Evolutionary conservation across 2,888 invertebrate genomes (phyloP).

Genomic region (Crematogaster levior): DNA sequence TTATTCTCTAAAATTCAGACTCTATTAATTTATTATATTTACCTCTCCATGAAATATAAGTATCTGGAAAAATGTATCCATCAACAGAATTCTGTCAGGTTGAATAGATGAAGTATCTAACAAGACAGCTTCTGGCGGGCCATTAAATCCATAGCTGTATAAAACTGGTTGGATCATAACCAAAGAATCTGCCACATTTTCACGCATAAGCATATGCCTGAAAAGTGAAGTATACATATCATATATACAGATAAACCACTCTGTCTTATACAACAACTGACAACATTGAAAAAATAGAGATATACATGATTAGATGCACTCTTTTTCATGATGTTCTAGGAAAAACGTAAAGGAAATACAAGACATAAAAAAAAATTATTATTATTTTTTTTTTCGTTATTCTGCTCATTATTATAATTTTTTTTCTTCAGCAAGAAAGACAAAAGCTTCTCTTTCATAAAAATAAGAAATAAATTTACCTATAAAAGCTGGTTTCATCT

Average conservation of each 20-base stretch:
- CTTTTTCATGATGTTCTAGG: not conserved
- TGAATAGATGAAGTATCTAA: conserved; percentile 99
- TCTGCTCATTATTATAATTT: too few species aligned
- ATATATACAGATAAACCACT: not conserved
- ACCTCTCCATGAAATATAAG: conserved; percentile 99
- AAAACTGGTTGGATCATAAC: conserved; percentile 99
- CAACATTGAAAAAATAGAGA: not conserved
- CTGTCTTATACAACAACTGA: too few species aligned
- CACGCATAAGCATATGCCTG: conserved; percentile 98
- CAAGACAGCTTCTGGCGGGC: conserved; percentile 98
- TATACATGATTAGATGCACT: not conserved
- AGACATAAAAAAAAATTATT: too few species aligned
- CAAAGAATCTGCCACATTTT: conserved; percentile 98
- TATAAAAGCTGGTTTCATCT: conserved; percentile 99
- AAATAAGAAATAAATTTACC: conserved; percentile 86
- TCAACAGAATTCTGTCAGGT: conserved; percentile 97
- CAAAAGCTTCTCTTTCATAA: too few species aligned
- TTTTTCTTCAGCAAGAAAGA: too few species aligned
- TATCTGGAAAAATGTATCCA: conserved; percentile 99
- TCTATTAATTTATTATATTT: conserved; percentile 64
- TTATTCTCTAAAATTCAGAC: not conserved
- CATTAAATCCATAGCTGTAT: conserved; percentile 99
- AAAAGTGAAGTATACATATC: not conserved
- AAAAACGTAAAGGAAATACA: not conserved
- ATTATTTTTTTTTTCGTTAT: too few species aligned